Evolutionary conservation across 2,113 vertebrate genomes (phyloP).

Genomic region (Spermophilus dauricus): DNA sequence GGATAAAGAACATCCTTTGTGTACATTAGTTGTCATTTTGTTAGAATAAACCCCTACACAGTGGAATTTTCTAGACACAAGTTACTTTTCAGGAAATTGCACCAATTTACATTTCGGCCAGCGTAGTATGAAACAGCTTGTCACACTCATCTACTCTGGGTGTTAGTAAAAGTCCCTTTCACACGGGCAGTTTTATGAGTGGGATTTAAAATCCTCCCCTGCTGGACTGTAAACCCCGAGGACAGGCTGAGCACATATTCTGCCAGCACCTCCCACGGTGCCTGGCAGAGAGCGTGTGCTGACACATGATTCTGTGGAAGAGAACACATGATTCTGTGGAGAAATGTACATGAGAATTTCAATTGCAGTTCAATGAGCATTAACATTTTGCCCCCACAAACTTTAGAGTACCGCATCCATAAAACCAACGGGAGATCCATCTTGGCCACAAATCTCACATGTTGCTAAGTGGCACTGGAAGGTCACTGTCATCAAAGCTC

Average conservation of each 20-base stretch:
- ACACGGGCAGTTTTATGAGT: neutral
- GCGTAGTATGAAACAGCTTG: neutral
- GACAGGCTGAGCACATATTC: neutral
- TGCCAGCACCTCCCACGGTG: neutral
- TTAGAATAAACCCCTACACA: neutral
- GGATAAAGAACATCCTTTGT: neutral
- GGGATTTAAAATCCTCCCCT: neutral
- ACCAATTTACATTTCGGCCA: neutral
- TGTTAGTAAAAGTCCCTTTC: neutral
- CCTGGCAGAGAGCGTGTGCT: neutral
- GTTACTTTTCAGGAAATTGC: neutral
- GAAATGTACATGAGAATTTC: neutral
- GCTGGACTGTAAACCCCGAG: neutral
- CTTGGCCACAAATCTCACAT: neutral
- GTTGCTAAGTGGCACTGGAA: neutral
- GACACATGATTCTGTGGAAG: neutral
- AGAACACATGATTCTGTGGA: too few species aligned
- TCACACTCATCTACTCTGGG: neutral
- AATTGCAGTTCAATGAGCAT: neutral
- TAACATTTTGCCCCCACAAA: neutral
- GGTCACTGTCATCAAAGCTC: neutral
- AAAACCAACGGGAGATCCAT: neutral
- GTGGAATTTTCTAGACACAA: neutral
- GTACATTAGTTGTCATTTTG: neutral
- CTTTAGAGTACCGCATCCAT: neutral